A percentile compares a stretch with the other conserved stretches of the same genome.
These are phyloP conservation scores for Eudasyphora cyanicolor DNA, from an alignment of 2,888 invertebrate genomes.

Conservation along the genomic window DNA sequence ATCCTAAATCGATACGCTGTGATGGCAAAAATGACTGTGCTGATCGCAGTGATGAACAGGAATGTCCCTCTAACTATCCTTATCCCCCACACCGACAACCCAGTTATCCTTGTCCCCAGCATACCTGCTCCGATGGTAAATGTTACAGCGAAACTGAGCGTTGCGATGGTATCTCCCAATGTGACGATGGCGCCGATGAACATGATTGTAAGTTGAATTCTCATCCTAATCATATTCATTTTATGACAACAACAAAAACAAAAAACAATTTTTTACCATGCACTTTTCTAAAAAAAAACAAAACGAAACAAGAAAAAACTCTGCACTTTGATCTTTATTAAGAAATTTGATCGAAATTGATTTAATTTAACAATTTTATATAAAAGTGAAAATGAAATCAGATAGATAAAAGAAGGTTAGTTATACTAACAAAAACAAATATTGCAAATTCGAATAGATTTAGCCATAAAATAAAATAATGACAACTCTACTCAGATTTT, in stretches of 20 bases:
- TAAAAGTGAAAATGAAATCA: constrained; percentile 17
- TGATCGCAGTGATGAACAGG: constrained; percentile 84
- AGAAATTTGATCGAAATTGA: neutral
- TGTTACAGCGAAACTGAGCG: constrained; percentile 79
- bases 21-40: constrained; percentile 83
- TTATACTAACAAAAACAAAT: too few species aligned
- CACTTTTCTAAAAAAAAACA: constrained; percentile 25
- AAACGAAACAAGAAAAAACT: constrained; percentile 25
- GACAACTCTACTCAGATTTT: too few species aligned
- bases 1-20: constrained; percentile 83
- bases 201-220: constrained; percentile 80
- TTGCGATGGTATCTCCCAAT: constrained; percentile 83
- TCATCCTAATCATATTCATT: constrained; percentile 30
- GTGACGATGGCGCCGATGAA: constrained; percentile 83
- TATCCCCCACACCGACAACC: constrained; percentile 67
- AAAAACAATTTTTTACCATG: constrained; percentile 15
- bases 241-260: constrained; percentile 33
- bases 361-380: neutral
- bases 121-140: constrained; percentile 82
- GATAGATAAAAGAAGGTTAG: neutral
- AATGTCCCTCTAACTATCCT: constrained; percentile 69
- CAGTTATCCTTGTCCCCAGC: constrained; percentile 78
- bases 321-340: constrained; percentile 29
- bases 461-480: too few species aligned
- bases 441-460: too few species aligned